Evolutionary conservation across 2,797 vertebrate genomes (phyloP), one percentile per base, ranked within the genome.

Genomic region (Typhlichthys subterraneus): DNA sequence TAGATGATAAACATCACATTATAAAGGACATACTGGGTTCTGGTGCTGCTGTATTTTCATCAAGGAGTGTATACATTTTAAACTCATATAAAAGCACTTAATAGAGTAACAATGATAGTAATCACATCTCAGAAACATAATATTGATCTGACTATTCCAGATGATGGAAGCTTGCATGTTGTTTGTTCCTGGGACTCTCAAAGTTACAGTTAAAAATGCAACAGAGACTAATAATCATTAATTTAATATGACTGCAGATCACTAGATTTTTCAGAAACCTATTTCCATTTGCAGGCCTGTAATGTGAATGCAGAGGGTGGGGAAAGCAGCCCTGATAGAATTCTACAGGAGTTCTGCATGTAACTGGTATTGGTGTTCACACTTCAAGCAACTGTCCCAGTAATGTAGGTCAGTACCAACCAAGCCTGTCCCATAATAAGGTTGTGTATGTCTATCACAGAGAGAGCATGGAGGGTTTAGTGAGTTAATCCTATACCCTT

Each of bases 401-500:
- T 82, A 82, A 80, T 85, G 61, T 68, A 67, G 77, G 82, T 71
- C 72, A 81, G 52, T 52, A 68, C 65, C 66, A 67, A 69, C 59
- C 14, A 46, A 59, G 59, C 13, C 52, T 76, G 71, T 48, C 69
- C 79, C 86, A 70, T 61, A 65, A 65, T 33, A 59, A 75, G 60
- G 73, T 72, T 76, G 60, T 42, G 63, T 60, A 38, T 68, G 45
- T 63, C 63, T 60, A 47, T 47, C 59, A 62, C 77, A 66, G 61
- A 45, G 61, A 51, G 65, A 29, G 70, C 57, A 65, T 12, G 50
- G 50, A 54, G 63, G 80, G 50, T 85, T 82, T 78, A 82, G 46
- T 42, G 72, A 72, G 79, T 85, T 90, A 86, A 90, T 88, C 84
- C 79, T 73, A 79, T 77, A 77, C 72, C 72, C 65, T 63, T 66